Evolutionary conservation across 1,140 invertebrate species (phyloP).

Genomic region (Maniola jurtina): DNA sequence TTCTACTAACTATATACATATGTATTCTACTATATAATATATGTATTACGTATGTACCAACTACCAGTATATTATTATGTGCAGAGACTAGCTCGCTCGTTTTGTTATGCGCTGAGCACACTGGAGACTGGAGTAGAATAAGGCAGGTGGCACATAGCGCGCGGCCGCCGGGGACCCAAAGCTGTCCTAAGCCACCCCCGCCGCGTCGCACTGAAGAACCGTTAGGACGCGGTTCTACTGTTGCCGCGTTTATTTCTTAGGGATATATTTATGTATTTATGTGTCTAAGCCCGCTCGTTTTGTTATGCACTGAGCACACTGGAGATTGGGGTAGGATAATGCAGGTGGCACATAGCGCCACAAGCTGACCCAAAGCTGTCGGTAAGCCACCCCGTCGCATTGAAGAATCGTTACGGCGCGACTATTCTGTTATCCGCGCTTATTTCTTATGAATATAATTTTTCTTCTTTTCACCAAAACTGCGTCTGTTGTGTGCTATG

Average conservation of each 20-base stretch:
- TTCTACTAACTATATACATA: no score
- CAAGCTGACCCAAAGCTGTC: conserved; percentile 25
- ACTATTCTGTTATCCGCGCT: background rate
- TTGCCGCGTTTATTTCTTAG: background rate
- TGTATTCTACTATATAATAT: no score
- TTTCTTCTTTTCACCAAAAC: no score
- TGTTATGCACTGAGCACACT: conserved; percentile 27
- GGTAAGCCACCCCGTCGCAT: conserved; percentile 32
- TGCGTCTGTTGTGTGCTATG: no score
- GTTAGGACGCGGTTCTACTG: conserved; percentile 20
- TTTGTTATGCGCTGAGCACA: conserved; percentile 27
- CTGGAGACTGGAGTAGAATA: background rate
- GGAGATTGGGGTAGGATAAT: background rate
- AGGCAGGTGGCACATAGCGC: conserved; percentile 31
- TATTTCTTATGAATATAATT: background rate
- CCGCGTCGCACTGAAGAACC: conserved; percentile 32
- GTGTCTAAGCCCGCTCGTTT: background rate
- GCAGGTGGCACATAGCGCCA: conserved; percentile 29
- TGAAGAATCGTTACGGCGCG: conserved; percentile 25
- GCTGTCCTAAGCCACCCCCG: conserved; percentile 29
- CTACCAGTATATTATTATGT: background rate
- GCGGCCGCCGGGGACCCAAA: conserved; percentile 27
- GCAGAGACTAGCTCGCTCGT: background rate
- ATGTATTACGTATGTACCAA: background rate
- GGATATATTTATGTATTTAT: no score